Evolutionary conservation across 2,888 invertebrate genomes (phyloP).

Genomic region (Leistus spinibarbis): DNA sequence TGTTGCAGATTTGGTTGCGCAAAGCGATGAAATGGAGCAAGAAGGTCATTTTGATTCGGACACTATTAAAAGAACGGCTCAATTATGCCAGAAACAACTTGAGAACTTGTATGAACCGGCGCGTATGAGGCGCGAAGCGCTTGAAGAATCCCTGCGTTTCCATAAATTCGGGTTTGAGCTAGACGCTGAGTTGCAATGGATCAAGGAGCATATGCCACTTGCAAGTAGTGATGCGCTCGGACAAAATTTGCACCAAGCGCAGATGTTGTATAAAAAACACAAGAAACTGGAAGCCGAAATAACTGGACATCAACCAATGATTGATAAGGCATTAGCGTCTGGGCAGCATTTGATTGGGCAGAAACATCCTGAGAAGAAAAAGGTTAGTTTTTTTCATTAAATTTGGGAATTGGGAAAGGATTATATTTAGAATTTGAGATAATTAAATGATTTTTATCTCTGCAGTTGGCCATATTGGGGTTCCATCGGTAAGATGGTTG

Average conservation of each 20-base stretch:
- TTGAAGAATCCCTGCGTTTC: constrained; percentile 83
- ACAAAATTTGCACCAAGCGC: constrained; percentile 88
- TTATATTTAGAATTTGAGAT: neutral
- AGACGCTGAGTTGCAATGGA: constrained; percentile 93
- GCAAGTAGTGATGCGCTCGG: constrained; percentile 79
- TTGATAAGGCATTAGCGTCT: constrained; percentile 81
- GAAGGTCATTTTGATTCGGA: constrained; percentile 94
- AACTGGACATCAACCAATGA: constrained; percentile 81
- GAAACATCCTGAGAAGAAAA: constrained; percentile 78
- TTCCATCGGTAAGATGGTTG: constrained; percentile 21
- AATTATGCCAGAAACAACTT: constrained; percentile 73
- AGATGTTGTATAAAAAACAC: constrained; percentile 91
- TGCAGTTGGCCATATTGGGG: constrained; percentile 10
- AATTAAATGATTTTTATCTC: constrained; percentile 10
- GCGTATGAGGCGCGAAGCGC: constrained; percentile 70
- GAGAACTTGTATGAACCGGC: constrained; percentile 76
- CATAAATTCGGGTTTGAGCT: constrained; percentile 95
- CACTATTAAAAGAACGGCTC: constrained; percentile 80
- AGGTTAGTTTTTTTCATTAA: constrained; percentile 59
- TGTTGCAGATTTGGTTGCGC: constrained; percentile 75
- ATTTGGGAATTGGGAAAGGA: neutral
- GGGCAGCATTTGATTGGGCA: constrained; percentile 77
- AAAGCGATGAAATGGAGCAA: constrained; percentile 89
- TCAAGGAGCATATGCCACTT: constrained; percentile 84
- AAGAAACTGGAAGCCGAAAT: constrained; percentile 92